Evolutionary conservation across 1,140 invertebrate genomes (phyloP), one percentile per base, ranked within the genome.

Genomic region (Uloborus diversus): DNA sequence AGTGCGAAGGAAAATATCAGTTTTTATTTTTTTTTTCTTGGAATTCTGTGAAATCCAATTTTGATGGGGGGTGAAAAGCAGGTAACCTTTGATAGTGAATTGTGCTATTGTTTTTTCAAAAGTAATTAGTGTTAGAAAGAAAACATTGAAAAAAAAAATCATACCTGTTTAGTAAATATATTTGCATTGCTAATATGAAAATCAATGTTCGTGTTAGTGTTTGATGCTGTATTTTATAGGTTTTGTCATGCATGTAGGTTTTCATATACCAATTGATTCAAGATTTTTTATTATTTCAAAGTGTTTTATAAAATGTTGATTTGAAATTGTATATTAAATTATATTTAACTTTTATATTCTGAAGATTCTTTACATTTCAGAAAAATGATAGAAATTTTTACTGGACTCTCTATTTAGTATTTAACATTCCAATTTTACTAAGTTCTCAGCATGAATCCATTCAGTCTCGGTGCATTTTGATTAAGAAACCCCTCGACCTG

Each of bases 151-250:
- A n/a, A n/a, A n/a, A n/a, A n/a, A 78, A 75, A 75, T 75, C 71
- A 75, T 75, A 66, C 51, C 73, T 30, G 73, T 78, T 78, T 78
- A 78, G 73, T 78, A 66, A 78, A 49, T 70, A 75, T 73, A 75
- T 78, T 78, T 78, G 73, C 73, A 78, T 65, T 57, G 73, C 73
- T 78, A 78, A 65, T 66, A 75, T 59, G 35, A 62, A 62, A 73
- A 73, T 73, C 37, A 75, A 75, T 75, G 71, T 78, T 53, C 49
- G 49, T 78, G 61, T 78, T 78, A 78, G 73, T 78, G 47, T 78
- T 66, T 56, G 59, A 62, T 62, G 73, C 59, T 66, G 62, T 62
- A 65, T 78, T 78, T 78, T 61, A 62, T 64, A 61, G 47, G 37
- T 78, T 78, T 49, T 42, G 20, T 49, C 73, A 57, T 64, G 59